Conservation (phyloP, 2,797 vertebrate genomes). For the Huso huso region DNA sequence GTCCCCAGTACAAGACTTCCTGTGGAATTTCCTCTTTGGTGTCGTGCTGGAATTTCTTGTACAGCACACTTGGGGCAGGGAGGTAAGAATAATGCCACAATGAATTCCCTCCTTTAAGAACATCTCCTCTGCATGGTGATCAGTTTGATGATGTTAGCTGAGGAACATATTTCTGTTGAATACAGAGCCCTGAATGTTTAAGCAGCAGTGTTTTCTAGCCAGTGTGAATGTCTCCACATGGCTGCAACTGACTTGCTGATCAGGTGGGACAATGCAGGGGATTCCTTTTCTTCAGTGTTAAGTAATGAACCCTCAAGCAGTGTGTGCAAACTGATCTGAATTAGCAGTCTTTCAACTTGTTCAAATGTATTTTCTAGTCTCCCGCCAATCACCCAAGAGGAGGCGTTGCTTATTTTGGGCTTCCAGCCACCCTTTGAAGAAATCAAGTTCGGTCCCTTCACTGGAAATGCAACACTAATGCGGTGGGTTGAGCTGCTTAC, state of each 20-base stretch:
- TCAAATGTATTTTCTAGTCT: slow-evolving; percentile 55
- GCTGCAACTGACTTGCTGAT: background rate
- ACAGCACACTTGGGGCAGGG: slow-evolving; percentile 88
- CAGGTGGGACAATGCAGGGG: background rate
- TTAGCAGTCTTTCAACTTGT: background rate
- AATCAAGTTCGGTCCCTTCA: slow-evolving; percentile 96
- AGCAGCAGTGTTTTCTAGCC: too few relatives aligned
- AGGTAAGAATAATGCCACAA: slow-evolving; percentile 57
- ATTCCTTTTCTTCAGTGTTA: background rate
- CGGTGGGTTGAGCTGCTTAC: slow-evolving; percentile 46
- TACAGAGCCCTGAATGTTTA: too few relatives aligned
- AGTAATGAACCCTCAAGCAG: background rate
- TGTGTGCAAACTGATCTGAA: background rate
- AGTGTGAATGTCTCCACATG: too few relatives aligned
- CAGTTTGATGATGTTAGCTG: too few relatives aligned
- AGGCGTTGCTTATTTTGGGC: slow-evolving; percentile 91
- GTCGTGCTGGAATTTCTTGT: slow-evolving; percentile 97
- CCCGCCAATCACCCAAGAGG: slow-evolving; percentile 91
- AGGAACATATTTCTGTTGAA: too few relatives aligned
- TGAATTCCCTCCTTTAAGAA: background rate
- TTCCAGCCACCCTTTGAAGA: slow-evolving; percentile 97
- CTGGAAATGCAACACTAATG: slow-evolving; percentile 95
- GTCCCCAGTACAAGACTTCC: slow-evolving; percentile 96
- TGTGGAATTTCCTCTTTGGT: slow-evolving; percentile 95
- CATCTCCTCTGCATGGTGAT: too few relatives aligned